Evolutionary conservation across 2,113 vertebrate genomes (phyloP), one percentile per base, ranked within the genome.

Genomic region (Ancistrus triradiatus): DNA sequence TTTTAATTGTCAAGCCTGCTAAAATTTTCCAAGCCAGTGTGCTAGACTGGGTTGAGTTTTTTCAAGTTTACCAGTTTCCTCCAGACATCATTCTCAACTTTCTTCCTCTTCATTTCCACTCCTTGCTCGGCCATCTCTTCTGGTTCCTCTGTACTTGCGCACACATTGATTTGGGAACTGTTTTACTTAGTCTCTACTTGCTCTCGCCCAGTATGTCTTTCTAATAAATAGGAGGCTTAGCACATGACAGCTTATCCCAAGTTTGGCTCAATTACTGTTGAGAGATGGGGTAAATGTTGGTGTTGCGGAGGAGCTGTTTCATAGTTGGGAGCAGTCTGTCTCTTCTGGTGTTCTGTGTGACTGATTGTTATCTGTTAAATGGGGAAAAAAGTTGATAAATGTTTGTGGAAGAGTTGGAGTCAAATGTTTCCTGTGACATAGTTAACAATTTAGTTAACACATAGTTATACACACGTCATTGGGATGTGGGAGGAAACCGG

Each of bases 1-100:
- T 60, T 64, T 89, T 98, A 97, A 98, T 98, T 98, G 95, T 97
- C 91, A 92, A 93, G 92, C 88, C 85, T 87, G 91, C 92, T 96
- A 74, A 59, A 94, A 92, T 92, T 93, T 95, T 95, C 90, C 88
- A 90, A 94, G 91, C 91, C 88, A 91, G 88, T 84, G 78, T 83
- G 90, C 80, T 66, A 83, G 83, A 88, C 86, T 55, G 81, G 83
- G 84, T 73, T 84, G 78, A 70, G 56, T 60, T 77, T 77, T 67
- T 56, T 5, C 21, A 48, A 40, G 50, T 17, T 37, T 33, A 11
- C 37, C 57, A 51, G 37, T 19, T n/a, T 50, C 24, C 42, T 72
- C 11, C 64, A 27, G 24, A 37, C 48, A 46, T 18, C 38, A 21
- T 60, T 69, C 21, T 21, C 50, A 56, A 74, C 56, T 69, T 74